phyloP scores from a whole-genome alignment of 2,888 invertebrate species.

The Trachelus iudaicus region DNA sequence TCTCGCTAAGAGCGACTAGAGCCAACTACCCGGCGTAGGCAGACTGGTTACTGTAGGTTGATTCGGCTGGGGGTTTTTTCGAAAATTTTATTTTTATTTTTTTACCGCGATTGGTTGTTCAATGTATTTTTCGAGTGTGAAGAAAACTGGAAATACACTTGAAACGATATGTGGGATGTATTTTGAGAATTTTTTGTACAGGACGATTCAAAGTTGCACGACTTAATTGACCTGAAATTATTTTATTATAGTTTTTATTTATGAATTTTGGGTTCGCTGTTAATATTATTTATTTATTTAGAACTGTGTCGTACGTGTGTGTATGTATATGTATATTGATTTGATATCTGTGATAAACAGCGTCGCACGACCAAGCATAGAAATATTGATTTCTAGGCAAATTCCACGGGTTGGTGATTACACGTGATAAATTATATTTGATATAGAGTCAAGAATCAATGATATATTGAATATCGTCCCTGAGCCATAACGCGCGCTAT shows the following conservation, averaged over 20 bases:
- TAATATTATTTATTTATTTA: too few species aligned
- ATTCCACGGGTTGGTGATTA: neutral
- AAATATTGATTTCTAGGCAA: neutral
- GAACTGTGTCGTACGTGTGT: neutral
- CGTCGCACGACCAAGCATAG: neutral
- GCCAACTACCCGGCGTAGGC: neutral
- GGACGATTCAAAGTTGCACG: too few species aligned
- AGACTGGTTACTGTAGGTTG: neutral
- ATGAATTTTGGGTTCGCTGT: too few species aligned
- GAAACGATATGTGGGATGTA: too few species aligned
- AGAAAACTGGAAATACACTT: too few species aligned
- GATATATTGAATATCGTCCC: neutral
- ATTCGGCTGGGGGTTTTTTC: neutral
- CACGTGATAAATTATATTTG: neutral
- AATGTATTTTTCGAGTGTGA: too few species aligned
- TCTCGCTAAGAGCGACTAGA: conserved; percentile 14
- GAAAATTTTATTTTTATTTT: neutral
- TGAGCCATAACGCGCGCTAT: neutral
- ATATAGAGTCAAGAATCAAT: neutral
- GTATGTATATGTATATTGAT: neutral
- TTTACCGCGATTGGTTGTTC: too few species aligned
- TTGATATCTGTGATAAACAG: neutral
- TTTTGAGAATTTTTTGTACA: too few species aligned
- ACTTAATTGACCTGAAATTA: too few species aligned
- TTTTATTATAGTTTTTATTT: too few species aligned